A percentile compares a stretch with the other conserved stretches of the same genome.
Conservation (phyloP, 2,797 vertebrate genomes). For the Capromys pilorides region DNA sequence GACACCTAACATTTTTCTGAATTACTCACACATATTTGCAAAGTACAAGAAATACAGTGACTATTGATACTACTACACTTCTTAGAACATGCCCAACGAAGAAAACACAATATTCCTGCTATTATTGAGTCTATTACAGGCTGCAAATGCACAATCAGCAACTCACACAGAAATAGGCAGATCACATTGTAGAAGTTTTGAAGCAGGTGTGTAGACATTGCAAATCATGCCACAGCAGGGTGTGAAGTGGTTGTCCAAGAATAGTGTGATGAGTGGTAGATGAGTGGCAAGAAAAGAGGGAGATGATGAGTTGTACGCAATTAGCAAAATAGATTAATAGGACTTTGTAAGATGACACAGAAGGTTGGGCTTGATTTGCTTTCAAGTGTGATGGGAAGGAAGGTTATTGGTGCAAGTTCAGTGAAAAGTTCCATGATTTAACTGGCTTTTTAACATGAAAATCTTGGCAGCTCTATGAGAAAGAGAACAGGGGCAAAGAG, state of each 20-base stretch:
- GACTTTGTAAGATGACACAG: accelerated
- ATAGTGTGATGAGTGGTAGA: not conserved
- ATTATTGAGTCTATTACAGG: not conserved
- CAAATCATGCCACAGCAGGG: not conserved
- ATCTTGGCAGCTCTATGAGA: not conserved
- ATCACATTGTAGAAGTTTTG: not conserved
- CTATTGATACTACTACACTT: not conserved
- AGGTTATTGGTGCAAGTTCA: not conserved
- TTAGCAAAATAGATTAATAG: too few relatives aligned
- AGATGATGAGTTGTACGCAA: not conserved
- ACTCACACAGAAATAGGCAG: not conserved
- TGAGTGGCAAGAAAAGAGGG: not conserved
- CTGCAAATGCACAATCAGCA: not conserved
- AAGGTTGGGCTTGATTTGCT: not conserved
- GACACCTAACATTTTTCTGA: not conserved
- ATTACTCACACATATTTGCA: not conserved
- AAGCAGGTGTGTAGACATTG: not conserved
- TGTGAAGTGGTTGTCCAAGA: not conserved
- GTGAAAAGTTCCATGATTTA: not conserved
- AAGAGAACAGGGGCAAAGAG: not conserved
- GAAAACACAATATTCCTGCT: not conserved
- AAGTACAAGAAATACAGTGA: not conserved
- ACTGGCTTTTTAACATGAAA: not conserved
- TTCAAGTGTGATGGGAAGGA: not conserved
- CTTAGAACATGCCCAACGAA: not conserved